These are phyloP conservation scores for Drosophila busckii DNA, from an alignment of 1,140 invertebrate species.

Conservation along the genomic window DNA sequence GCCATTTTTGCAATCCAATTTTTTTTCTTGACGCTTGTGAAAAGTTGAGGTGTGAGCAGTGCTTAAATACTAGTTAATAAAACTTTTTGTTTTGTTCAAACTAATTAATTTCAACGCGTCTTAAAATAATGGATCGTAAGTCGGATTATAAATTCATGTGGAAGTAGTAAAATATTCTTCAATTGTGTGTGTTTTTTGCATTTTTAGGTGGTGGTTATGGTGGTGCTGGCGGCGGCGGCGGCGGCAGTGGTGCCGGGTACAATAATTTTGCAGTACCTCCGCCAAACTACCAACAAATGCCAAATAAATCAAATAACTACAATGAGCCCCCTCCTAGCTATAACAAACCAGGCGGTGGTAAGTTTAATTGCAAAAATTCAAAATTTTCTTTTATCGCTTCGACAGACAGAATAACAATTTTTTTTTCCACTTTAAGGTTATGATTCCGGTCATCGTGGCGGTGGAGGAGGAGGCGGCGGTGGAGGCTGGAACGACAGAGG, in stretches of 20 bases:
- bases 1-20: constrained; percentile 56
- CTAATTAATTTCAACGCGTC: constrained; percentile 1
- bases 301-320: constrained; percentile 67
- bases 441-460: constrained; percentile 77
- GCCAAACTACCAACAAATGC: constrained; percentile 74
- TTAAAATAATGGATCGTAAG: constrained; percentile 63
- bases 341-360: constrained; percentile 63
- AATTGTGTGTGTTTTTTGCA: too few species aligned
- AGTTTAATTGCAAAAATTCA: constrained; percentile 9
- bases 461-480: constrained; percentile 75
- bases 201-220: constrained; percentile 63
- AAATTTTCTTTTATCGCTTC: constrained; percentile 4
- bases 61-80: neutral
- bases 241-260: constrained; percentile 64
- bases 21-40: constrained; percentile 38
- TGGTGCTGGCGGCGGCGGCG: constrained; percentile 49
- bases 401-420: constrained; percentile 5
- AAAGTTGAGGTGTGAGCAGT: constrained; percentile 5
- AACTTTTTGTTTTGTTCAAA: constrained; percentile 5
- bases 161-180: too few species aligned
- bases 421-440: constrained; percentile 71
- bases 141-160: neutral
- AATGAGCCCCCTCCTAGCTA: constrained; percentile 76
- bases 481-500: constrained; percentile 68
- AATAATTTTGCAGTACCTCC: constrained; percentile 75